These are phyloP conservation scores for Fundulus diaphanus DNA, from an alignment of 2,797 vertebrate genomes.

Conservation along the genomic window DNA sequence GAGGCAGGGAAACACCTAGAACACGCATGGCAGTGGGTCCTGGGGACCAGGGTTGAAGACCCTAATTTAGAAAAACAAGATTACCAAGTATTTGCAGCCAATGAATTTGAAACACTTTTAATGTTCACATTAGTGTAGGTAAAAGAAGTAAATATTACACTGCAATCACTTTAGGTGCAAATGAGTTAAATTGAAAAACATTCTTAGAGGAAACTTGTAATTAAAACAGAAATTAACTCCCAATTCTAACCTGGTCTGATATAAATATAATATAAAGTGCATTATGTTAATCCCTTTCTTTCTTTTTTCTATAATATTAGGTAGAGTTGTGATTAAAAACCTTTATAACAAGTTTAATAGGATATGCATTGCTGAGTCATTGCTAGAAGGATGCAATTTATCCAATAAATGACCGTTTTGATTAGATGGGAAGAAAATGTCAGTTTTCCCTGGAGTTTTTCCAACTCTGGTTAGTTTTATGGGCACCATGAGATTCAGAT, in stretches of 20 bases:
- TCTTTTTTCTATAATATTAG: background rate
- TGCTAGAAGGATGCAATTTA: background rate
- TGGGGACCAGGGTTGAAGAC: no score
- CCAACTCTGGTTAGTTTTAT: background rate
- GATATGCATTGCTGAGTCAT: background rate
- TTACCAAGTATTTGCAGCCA: background rate
- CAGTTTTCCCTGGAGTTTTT: background rate
- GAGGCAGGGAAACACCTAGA: no score
- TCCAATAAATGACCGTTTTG: background rate
- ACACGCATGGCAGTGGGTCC: no score
- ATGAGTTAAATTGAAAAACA: background rate
- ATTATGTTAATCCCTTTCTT: background rate
- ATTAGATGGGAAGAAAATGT: constrained; percentile 6
- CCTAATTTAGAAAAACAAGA: background rate
- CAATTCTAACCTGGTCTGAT: background rate
- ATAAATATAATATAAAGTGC: background rate
- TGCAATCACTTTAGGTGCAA: background rate
- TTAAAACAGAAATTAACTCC: background rate
- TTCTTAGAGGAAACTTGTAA: background rate
- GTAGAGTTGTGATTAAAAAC: background rate
- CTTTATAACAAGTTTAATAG: background rate
- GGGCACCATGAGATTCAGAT: background rate
- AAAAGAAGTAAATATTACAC: background rate
- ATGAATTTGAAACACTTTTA: background rate
- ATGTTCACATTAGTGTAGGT: background rate